These are phyloP conservation scores for Ceyx margarethae DNA, from an alignment of 2,113 vertebrate genomes.

Conservation along the genomic window DNA sequence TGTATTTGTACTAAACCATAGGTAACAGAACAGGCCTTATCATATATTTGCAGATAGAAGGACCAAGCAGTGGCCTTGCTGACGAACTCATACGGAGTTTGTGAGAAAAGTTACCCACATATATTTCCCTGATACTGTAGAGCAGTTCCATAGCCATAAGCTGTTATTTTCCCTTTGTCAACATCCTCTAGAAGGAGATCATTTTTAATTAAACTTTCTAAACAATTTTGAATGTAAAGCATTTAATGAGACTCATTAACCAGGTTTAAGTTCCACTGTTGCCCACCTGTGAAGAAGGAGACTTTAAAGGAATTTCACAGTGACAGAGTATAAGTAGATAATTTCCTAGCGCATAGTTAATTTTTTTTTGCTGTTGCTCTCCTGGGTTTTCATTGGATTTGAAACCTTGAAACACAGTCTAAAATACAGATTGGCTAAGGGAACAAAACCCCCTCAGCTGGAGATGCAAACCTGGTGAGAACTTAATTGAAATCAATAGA, in stretches of 20 bases:
- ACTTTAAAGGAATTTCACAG: not conserved
- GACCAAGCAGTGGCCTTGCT: not conserved
- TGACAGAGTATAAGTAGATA: not conserved
- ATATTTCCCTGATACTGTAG: not conserved
- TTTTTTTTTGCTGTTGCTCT: not conserved
- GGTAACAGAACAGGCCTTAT: not conserved
- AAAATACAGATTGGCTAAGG: not conserved
- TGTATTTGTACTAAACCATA: not conserved
- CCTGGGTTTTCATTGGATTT: not conserved
- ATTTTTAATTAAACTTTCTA: not conserved
- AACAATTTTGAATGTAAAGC: not conserved
- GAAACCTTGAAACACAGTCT: not conserved
- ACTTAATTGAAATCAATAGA: slow-evolving; percentile 5
- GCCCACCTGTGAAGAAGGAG: not conserved
- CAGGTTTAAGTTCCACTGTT: not conserved
- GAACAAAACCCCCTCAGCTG: not conserved
- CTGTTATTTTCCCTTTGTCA: not conserved
- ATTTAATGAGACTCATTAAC: not conserved
- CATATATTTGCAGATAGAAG: not conserved
- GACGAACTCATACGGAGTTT: not conserved
- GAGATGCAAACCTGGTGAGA: not conserved
- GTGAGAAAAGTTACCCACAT: not conserved
- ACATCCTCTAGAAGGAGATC: accelerated
- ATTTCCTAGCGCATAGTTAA: not conserved
- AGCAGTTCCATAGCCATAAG: not conserved